Evolutionary conservation across 37 sponge, comb jelly and placozoan genomes (phyloP), one percentile per base, ranked within the genome.

Genomic region (Beroe forskalii): DNA sequence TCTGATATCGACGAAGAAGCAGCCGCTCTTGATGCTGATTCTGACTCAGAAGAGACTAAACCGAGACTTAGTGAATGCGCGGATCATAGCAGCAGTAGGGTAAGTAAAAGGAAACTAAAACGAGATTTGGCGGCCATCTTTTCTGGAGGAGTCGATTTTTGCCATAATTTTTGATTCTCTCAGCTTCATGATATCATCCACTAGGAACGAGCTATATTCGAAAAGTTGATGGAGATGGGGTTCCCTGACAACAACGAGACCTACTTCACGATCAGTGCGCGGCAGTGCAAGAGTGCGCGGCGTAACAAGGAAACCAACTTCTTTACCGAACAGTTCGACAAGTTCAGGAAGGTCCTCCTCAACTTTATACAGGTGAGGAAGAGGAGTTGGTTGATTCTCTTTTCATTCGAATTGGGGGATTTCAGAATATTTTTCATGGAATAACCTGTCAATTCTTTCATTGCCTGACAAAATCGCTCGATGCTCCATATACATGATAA

Each of bases 301-400:
- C 86, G 86, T 0, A 80, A 80, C 86, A 80, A 42, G 86, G 86
- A 41, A 3, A 44, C 86, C n/a, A 80, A 80, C 86, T 80, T 80
- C 55, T 80, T 80, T 24, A 44, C 86, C 19, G 55, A 80, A 44
- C 86, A 80, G 30, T 80, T 80, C 22, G 86, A 80, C 4, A 44
- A 80, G 40, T 80, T 80, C 55, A 39, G 55, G 30, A 80, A 80
- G 27, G 55, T 80, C n/a, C 86, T 80, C 55, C 14, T 80, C 48
- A 80, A 44, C 30, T 80, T 80, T 38, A 80, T 80, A n/a, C 86
- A 80, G 86, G 86, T 80, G 1, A 23, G 44, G 23, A n/a, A n/a
- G n/a, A n/a, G n/a, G n/a, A n/a, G n/a, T n/a, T 55, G 9, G n/a
- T n/a, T n/a, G n/a, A n/a, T n/a, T n/a, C n/a, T n/a, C n/a, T n/a